A percentile compares a stretch with the other conserved stretches of the same genome.
These are phyloP conservation scores for Xanthostigma xanthostigma DNA, from an alignment of 2,888 invertebrate genomes.

Conservation along the genomic window DNA sequence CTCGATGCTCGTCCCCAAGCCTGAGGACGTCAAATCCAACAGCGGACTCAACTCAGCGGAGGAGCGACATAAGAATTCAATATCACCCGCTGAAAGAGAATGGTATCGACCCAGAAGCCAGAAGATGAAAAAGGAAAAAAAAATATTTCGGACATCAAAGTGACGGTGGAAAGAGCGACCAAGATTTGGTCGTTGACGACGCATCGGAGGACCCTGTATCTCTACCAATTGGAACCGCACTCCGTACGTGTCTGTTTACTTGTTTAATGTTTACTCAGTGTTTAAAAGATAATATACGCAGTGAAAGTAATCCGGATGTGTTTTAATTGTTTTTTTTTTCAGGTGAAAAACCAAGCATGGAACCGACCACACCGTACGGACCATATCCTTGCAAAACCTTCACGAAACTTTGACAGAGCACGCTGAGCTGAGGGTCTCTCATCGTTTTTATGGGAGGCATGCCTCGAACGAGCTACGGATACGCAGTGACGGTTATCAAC, in stretches of 20 bases:
- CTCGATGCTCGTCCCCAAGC: too few relatives aligned
- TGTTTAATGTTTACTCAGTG: too few relatives aligned
- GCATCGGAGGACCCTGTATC: constrained; percentile 83
- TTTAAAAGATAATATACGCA: too few relatives aligned
- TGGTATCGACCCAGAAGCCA: too few relatives aligned
- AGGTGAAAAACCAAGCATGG: constrained; percentile 50
- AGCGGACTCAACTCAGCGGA: too few relatives aligned
- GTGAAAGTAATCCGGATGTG: constrained; percentile 22
- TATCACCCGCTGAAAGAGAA: too few relatives aligned
- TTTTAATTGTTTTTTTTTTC: not conserved
- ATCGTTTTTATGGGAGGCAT: constrained; percentile 79
- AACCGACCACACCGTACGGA: constrained; percentile 76
- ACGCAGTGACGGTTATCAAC: constrained; percentile 75
- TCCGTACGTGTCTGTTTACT: constrained; percentile 24
- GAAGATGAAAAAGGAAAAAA: too few relatives aligned
- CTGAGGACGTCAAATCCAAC: too few relatives aligned
- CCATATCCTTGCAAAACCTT: constrained; percentile 96
- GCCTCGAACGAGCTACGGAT: constrained; percentile 84
- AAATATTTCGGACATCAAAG: too few relatives aligned
- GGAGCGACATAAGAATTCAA: too few relatives aligned
- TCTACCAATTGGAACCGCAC: constrained; percentile 69
- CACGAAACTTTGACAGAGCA: constrained; percentile 43
- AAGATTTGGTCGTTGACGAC: constrained; percentile 89
- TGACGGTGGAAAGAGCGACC: constrained; percentile 75
- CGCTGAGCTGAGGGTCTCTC: constrained; percentile 38